A percentile compares a stretch with the other conserved stretches of the same genome.
phyloP scores from a whole-genome alignment of 2,888 invertebrate genomes.

The Tetranychus truncatus region DNA sequence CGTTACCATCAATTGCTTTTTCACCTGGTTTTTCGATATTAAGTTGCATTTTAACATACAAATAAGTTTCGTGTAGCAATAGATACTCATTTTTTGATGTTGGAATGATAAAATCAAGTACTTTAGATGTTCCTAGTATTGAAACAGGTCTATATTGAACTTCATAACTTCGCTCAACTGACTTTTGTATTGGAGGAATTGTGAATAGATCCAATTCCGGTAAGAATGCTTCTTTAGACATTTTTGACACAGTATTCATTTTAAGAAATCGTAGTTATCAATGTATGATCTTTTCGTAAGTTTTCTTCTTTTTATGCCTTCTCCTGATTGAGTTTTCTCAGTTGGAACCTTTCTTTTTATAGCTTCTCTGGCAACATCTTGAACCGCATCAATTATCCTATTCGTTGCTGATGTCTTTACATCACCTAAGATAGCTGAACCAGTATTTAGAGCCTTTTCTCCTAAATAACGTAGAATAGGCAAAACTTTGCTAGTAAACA shows the following conservation, averaged over 20 bases:
- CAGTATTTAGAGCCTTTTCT: constrained; percentile 1
- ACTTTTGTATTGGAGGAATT: constrained; percentile 6
- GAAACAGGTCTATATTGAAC: constrained; percentile 5
- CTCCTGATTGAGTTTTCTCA: no score
- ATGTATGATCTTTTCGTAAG: no score
- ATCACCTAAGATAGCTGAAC: background rate
- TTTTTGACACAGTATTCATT: background rate
- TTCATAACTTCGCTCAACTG: constrained; percentile 1
- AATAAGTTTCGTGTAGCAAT: background rate
- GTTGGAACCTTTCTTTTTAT: no score
- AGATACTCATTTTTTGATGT: constrained; percentile 9
- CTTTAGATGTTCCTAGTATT: background rate
- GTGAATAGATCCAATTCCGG: constrained; percentile 9
- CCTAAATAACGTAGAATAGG: constrained; percentile 13
- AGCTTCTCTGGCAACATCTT: no score
- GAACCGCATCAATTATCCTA: no score
- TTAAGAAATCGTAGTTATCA: no score
- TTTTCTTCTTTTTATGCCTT: no score
- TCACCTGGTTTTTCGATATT: background rate
- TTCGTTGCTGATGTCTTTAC: background rate
- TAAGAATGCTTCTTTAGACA: background rate
- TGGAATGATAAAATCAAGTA: constrained; percentile 3
- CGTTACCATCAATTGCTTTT: background rate
- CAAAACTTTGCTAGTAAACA: background rate
- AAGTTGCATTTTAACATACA: background rate